phyloP scores from a whole-genome alignment of 2,888 invertebrate species.

The Trachelus troglodyta region DNA sequence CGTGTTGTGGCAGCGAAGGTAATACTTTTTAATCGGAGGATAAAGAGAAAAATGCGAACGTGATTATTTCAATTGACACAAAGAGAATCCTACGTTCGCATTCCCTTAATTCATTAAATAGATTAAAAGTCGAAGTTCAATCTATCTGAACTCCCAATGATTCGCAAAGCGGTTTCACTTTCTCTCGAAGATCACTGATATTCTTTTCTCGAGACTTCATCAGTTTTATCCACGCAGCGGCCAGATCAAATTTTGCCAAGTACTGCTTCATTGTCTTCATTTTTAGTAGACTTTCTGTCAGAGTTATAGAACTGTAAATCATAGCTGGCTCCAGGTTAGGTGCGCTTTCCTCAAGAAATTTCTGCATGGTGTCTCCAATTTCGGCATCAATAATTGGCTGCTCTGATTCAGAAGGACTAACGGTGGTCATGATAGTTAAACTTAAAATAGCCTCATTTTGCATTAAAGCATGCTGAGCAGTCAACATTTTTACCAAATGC shows the following conservation, averaged over 20 bases:
- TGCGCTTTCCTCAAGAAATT: constrained; percentile 68
- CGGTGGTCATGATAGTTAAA: constrained; percentile 72
- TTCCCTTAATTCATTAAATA: not conserved
- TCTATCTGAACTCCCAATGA: constrained; percentile 14
- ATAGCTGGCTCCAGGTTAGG: constrained; percentile 68
- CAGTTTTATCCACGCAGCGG: constrained; percentile 20
- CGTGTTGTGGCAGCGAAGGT: constrained; percentile 19
- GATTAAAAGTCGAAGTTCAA: not conserved
- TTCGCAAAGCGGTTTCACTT: constrained; percentile 18
- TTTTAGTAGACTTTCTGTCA: constrained; percentile 67
- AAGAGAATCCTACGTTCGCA: not conserved
- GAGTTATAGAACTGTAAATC: constrained; percentile 68
- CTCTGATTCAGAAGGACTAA: constrained; percentile 53
- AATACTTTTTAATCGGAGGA: constrained; percentile 10
- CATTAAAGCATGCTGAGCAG: constrained; percentile 88
- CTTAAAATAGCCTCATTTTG: constrained; percentile 85
- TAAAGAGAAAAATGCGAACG: constrained; percentile 1
- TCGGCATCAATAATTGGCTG: constrained; percentile 66
- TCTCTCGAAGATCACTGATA: constrained; percentile 15
- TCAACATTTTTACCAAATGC: constrained; percentile 84
- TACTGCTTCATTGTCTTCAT: constrained; percentile 45
- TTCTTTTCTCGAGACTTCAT: constrained; percentile 11
- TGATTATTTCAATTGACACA: not conserved
- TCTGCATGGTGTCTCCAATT: constrained; percentile 69
- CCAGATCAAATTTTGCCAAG: constrained; percentile 32